Evolutionary conservation across 2,113 vertebrate species (phyloP), one percentile per base, ranked within the genome.

Genomic region (Spea multiplicata): DNA sequence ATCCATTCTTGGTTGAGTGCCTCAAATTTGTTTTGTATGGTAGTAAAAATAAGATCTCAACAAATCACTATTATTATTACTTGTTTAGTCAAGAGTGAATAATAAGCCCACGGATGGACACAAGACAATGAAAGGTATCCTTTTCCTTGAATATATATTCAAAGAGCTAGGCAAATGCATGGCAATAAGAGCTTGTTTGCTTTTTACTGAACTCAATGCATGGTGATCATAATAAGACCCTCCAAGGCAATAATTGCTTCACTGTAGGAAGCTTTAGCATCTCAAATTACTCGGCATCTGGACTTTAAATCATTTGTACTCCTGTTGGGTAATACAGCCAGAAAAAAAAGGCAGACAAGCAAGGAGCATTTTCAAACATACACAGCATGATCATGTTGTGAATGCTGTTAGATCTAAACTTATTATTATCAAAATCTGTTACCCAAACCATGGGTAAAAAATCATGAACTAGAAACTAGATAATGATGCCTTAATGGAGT

Each of bases 211-310:
- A 88, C 88, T 88, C 86, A 84, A 85, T 85, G 81, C 77, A 82
- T 85, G 81, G 83, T 82, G 87, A 87, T 75, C 79, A 88, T 87
- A 91, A 87, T 88, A 91, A 88, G 82, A 85, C 68, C 83, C 84
- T 90, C 84, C 80, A 88, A 88, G 83, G 84, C 85, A 90, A 87
- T 91, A 90, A 91, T 89, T 91, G 85, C 82, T 84, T 88, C 86
- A 73, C 83, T 84, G 78, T 84, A 83, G 87, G 89, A 83, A 83
- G 85, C 75, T 87, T 85, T 81, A 86, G 83, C 82, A 88, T 90
- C 84, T 90, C 86, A 91, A 88, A 88, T 90, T 88, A 83, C 78
- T 89, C 82, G 85, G 84, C 84, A 85, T 89, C 87, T 90, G 87
- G 81, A 80, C 77, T 89, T 83, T 90, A 86, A 90, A 86, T 88